Percentiles rank a stretch among this genome's conserved stretches.
phyloP scores from a whole-genome alignment of 2,797 vertebrate species.

The Rhinoraja longicauda region DNA sequence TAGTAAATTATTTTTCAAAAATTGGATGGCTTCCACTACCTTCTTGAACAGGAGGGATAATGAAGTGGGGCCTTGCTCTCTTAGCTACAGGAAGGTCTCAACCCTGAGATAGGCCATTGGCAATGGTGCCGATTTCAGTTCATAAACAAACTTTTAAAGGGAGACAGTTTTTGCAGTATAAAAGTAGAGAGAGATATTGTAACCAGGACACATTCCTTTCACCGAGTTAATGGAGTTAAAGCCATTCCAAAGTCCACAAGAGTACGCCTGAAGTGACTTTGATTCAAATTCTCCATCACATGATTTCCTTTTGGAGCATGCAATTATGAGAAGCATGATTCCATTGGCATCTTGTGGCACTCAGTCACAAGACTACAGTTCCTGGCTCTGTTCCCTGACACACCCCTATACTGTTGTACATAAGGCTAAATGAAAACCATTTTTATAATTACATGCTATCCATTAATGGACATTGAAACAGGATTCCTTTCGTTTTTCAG shows the following conservation, averaged over 20 bases:
- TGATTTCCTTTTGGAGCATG: background rate
- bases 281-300: background rate
- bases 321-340: background rate
- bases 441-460: background rate
- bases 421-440: background rate
- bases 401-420: background rate
- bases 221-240: background rate
- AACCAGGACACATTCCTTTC: background rate
- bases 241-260: background rate
- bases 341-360: background rate
- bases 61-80: background rate
- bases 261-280: background rate
- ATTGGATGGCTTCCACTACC: background rate
- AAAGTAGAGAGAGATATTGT: background rate
- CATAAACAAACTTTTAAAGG: background rate
- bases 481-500: background rate
- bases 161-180: no score
- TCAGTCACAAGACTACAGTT: background rate
- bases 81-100: background rate
- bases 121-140: background rate
- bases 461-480: background rate
- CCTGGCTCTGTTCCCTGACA: background rate
- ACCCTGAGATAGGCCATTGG: no score
- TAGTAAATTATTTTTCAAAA: no score
- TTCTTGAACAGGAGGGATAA: background rate